These are phyloP conservation scores for Astropecten irregularis DNA, from an alignment of 53 echinoderm and acorn worm genomes.

Conservation along the genomic window DNA sequence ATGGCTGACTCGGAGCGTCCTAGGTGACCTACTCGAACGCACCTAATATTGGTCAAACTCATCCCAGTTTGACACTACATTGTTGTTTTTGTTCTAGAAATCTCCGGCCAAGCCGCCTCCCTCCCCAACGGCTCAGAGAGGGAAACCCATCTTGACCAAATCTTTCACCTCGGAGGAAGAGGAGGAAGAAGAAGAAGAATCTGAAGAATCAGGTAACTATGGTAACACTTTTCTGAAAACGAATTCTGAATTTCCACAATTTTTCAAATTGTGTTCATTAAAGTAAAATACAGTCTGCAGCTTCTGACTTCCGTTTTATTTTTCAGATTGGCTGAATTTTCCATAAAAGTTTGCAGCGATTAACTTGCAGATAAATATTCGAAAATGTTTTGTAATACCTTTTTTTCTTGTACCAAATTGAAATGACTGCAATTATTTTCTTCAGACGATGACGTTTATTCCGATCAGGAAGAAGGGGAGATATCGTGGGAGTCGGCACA, in stretches of 20 bases:
- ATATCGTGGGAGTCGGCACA: not conserved
- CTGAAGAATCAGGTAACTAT: constrained; percentile 56
- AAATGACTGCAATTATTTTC: too few relatives aligned
- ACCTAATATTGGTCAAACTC: too few relatives aligned
- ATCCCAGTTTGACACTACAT: too few relatives aligned
- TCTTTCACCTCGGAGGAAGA: constrained; percentile 37
- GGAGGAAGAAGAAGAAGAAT: constrained; percentile 37
- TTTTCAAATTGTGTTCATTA: not conserved
- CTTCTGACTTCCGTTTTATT: not conserved
- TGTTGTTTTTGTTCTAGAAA: constrained; percentile 6
- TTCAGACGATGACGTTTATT: not conserved
- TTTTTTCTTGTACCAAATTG: too few relatives aligned
- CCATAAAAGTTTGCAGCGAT: too few relatives aligned
- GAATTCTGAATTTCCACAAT: too few relatives aligned
- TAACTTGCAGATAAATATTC: too few relatives aligned
- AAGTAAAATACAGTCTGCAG: not conserved
- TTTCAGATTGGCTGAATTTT: not conserved
- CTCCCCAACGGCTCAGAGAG: constrained; percentile 47
- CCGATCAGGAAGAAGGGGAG: constrained; percentile 24
- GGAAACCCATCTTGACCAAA: constrained; percentile 4
- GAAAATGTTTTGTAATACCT: too few relatives aligned
- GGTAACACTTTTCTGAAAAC: not conserved
- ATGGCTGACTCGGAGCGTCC: too few relatives aligned
- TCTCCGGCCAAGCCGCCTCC: constrained; percentile 56
- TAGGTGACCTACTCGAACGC: too few relatives aligned